Conservation (phyloP, 1,140 invertebrate genomes). For the Bilobella aurantiaca region DNA sequence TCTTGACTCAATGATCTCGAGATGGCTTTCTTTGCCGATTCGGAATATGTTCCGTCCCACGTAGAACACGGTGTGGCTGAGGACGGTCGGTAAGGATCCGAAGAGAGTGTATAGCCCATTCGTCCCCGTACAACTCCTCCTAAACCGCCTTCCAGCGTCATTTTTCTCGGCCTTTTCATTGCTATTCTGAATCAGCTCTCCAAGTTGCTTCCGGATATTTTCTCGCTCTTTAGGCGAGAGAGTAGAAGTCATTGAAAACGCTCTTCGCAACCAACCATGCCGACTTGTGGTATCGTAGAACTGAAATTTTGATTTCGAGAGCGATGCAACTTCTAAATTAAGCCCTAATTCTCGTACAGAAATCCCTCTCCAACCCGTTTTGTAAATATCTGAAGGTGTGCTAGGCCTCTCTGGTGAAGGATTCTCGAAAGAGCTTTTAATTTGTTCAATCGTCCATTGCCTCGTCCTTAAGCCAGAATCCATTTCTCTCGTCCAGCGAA, state of each 20-base stretch:
- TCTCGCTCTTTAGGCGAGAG: slow-evolving; percentile 27
- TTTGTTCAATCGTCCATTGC: slow-evolving; percentile 73
- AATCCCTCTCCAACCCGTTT: slow-evolving; percentile 68
- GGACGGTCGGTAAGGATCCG: slow-evolving; percentile 13
- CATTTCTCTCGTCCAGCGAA: slow-evolving; percentile 57
- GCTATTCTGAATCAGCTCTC: slow-evolving; percentile 17
- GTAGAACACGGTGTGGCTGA: slow-evolving; percentile 13
- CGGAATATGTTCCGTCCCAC: slow-evolving; percentile 38
- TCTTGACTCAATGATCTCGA: slow-evolving; percentile 61
- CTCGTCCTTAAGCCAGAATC: slow-evolving; percentile 69
- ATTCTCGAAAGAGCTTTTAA: not conserved
- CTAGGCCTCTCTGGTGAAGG: not conserved
- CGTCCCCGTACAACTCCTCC: slow-evolving; percentile 18
- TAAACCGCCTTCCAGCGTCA: not conserved
- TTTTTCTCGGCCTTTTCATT: not conserved
- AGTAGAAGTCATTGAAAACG: slow-evolving; percentile 34
- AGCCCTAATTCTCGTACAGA: slow-evolving; percentile 65
- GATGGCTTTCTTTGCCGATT: slow-evolving; percentile 59
- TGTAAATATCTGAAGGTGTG: slow-evolving; percentile 50
- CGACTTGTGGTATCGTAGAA: slow-evolving; percentile 5
- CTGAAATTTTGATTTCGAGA: slow-evolving; percentile 20
- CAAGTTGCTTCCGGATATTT: slow-evolving; percentile 25
- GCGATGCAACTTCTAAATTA: slow-evolving; percentile 42
- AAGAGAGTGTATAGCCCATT: slow-evolving; percentile 24
- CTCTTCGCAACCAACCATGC: slow-evolving; percentile 27